These are phyloP conservation scores for Suricata suricatta DNA, from an alignment of 2,113 vertebrate genomes.

Conservation along the genomic window DNA sequence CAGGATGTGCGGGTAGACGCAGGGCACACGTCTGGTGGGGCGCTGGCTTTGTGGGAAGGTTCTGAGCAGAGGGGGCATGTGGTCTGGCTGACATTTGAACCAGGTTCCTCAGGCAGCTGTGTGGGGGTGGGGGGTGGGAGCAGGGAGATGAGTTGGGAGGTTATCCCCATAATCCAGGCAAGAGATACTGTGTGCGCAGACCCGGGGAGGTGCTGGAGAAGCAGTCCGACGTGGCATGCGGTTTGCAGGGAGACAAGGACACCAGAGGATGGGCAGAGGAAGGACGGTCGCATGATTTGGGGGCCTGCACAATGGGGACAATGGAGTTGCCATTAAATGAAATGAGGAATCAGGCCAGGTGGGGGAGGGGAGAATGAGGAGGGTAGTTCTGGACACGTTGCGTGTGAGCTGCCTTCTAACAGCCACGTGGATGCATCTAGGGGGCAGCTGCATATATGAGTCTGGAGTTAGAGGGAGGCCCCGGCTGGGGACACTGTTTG, in stretches of 20 bases:
- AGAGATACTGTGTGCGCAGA: not conserved
- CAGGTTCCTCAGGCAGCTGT: not conserved
- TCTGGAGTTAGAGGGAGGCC: not conserved
- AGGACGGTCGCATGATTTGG: not conserved
- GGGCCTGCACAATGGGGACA: not conserved
- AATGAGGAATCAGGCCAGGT: rapidly evolving
- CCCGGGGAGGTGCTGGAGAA: not conserved
- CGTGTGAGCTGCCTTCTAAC: not conserved
- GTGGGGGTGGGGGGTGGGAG: rapidly evolving
- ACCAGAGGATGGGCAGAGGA: not conserved
- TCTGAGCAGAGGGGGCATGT: not conserved
- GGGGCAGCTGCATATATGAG: not conserved
- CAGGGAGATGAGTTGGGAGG: not conserved
- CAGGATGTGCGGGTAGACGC: not conserved
- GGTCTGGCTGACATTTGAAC: not conserved
- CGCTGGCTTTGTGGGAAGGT: not conserved
- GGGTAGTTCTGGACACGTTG: not conserved
- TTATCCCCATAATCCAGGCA: not conserved
- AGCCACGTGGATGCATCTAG: not conserved
- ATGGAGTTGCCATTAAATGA: not conserved
- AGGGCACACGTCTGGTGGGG: not conserved
- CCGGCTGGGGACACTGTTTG: not conserved
- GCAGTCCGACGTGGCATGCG: rapidly evolving
- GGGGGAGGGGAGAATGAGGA: rapidly evolving
- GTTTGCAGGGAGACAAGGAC: not conserved